A percentile compares a stretch with the other conserved stretches of the same genome.
Evolutionary conservation across 1,140 invertebrate genomes (phyloP).

Genomic region (Musca vetustissima): DNA sequence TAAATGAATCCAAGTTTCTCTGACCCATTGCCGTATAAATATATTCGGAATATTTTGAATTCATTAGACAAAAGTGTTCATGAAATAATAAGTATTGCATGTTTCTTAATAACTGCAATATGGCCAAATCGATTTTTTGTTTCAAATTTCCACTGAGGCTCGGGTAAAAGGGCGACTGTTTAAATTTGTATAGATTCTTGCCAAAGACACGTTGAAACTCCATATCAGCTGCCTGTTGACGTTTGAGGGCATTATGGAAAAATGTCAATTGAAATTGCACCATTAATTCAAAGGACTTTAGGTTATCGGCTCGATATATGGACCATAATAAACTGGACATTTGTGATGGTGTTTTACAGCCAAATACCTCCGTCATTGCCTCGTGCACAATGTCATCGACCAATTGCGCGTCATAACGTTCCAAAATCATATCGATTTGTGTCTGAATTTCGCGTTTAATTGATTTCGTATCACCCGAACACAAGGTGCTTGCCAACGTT

Average conservation of each 20-base stretch:
- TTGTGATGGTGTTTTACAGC: neutral
- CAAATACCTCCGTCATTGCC: neutral
- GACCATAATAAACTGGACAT: neutral
- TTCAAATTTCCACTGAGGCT: neutral
- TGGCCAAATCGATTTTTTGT: neutral
- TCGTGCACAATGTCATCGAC: neutral
- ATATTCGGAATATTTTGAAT: neutral
- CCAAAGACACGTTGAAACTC: neutral
- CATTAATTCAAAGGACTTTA: neutral
- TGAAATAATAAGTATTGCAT: neutral
- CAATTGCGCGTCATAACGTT: neutral
- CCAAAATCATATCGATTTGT: neutral
- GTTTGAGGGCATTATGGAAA: neutral
- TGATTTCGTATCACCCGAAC: neutral
- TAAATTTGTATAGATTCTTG: neutral
- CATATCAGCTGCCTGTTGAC: neutral
- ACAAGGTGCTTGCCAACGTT: neutral
- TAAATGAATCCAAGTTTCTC: neutral
- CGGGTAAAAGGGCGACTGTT: neutral
- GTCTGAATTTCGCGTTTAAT: neutral
- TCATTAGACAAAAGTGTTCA: neutral
- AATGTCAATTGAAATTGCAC: neutral
- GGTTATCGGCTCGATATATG: neutral
- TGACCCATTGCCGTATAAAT: constrained; percentile 6
- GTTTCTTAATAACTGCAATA: neutral